Evolutionary conservation across 2,888 invertebrate genomes (phyloP).

Genomic region (Macrosoma leucophasiata): DNA sequence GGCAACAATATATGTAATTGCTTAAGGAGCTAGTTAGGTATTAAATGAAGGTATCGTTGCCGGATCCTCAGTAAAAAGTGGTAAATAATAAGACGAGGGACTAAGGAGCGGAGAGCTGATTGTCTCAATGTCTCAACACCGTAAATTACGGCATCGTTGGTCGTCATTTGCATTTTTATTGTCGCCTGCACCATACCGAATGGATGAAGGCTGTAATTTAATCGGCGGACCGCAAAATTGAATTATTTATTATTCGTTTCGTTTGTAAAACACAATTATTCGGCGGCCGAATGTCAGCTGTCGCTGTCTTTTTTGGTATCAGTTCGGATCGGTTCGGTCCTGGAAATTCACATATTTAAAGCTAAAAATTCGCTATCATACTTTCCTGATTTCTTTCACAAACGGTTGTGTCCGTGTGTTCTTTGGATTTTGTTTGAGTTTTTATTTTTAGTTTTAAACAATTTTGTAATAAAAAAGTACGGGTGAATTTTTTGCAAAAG

Average conservation of each 20-base stretch:
- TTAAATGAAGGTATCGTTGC: slow-evolving; percentile 20
- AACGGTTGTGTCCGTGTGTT: slow-evolving; percentile 36
- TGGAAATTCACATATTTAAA: slow-evolving; percentile 37
- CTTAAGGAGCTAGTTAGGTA: slow-evolving; percentile 8
- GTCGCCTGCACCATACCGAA: slow-evolving; percentile 53
- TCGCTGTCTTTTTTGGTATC: slow-evolving; percentile 40
- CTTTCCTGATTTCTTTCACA: slow-evolving; percentile 36
- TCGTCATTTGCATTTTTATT: slow-evolving; percentile 70
- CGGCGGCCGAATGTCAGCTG: slow-evolving; percentile 38
- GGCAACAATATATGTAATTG: slow-evolving; percentile 13
- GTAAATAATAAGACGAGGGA: slow-evolving; percentile 38
- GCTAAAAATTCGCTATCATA: slow-evolving; percentile 35
- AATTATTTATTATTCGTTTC: slow-evolving; percentile 63
- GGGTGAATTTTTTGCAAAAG: slow-evolving; percentile 19
- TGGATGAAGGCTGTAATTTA: slow-evolving; percentile 62
- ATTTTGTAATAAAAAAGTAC: slow-evolving; percentile 18
- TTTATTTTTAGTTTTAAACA: slow-evolving; percentile 26
- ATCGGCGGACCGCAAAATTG: slow-evolving; percentile 61
- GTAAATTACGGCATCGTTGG: slow-evolving; percentile 64
- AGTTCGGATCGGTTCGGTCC: slow-evolving; percentile 38
- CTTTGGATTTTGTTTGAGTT: slow-evolving; percentile 31
- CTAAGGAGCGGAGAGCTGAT: slow-evolving; percentile 32
- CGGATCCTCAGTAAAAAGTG: slow-evolving; percentile 33
- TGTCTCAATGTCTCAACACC: slow-evolving; percentile 40
- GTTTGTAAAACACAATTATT: slow-evolving; percentile 59